These are phyloP conservation scores for Anguilla megastoma DNA, from an alignment of 2,797 vertebrate species.

Conservation along the genomic window DNA sequence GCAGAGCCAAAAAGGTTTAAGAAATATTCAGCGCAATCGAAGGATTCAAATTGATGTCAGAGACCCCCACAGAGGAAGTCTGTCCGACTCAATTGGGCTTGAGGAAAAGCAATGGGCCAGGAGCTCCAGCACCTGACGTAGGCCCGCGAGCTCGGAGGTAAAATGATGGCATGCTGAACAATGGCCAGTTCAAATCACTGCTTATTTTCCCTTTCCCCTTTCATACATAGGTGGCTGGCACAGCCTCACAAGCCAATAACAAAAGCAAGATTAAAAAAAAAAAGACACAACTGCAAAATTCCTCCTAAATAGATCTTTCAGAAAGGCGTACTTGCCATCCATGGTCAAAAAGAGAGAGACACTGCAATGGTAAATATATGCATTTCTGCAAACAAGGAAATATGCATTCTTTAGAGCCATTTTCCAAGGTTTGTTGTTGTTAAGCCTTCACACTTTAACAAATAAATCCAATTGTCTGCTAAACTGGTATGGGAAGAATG, in stretches of 20 bases:
- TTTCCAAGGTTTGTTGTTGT: slow-evolving; percentile 52
- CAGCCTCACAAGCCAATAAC: not conserved
- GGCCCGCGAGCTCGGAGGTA: not conserved
- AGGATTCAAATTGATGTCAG: not conserved
- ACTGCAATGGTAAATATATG: slow-evolving; percentile 12
- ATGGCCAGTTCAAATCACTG: not conserved
- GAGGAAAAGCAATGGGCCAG: not conserved
- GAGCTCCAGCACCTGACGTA: not conserved
- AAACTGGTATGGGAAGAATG: slow-evolving; percentile 40
- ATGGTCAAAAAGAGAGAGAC: slow-evolving; percentile 26
- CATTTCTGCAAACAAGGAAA: not conserved
- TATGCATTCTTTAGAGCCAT: slow-evolving; percentile 10
- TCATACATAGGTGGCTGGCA: not conserved
- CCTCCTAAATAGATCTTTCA: not conserved
- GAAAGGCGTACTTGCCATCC: slow-evolving; percentile 1
- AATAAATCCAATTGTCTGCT: slow-evolving; percentile 39
- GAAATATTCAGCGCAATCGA: not conserved
- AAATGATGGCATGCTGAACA: not conserved
- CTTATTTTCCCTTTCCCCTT: not conserved
- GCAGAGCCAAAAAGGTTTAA: slow-evolving; percentile 2
- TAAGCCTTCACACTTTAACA: slow-evolving; percentile 46
- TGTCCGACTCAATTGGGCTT: not conserved
- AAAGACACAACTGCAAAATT: not conserved
- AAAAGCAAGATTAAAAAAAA: not conserved
- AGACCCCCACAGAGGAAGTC: not conserved